Conservation (phyloP, 2,113 vertebrate genomes). For the Tragelaphus strepsiceros region DNA sequence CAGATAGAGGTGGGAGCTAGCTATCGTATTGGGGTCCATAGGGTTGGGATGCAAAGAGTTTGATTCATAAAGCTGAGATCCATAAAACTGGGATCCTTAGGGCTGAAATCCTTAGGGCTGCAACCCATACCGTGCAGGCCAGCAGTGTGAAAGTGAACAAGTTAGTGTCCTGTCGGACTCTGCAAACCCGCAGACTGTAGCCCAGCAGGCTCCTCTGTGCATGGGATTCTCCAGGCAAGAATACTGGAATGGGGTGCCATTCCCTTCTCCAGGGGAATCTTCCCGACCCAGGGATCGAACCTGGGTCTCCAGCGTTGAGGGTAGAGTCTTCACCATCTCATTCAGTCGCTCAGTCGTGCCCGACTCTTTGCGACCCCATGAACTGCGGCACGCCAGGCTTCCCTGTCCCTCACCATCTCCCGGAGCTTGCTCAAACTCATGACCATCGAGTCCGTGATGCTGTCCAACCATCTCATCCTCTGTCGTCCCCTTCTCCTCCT, state of each 20-base stretch:
- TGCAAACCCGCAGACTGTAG: not conserved
- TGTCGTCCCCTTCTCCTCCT: not conserved
- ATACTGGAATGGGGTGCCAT: not conserved
- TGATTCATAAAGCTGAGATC: not conserved
- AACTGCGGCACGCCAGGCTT: not conserved
- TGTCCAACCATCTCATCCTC: not conserved
- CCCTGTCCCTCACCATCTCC: not conserved
- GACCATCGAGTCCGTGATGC: accelerated
- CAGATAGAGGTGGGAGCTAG: accelerated
- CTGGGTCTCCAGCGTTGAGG: accelerated
- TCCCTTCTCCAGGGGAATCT: not conserved
- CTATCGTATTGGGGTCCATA: accelerated
- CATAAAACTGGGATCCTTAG: not conserved
- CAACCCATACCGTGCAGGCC: accelerated
- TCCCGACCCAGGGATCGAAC: not conserved
- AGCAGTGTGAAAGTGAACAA: not conserved
- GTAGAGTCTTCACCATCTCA: not conserved
- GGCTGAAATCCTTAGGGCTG: not conserved
- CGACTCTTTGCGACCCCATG: not conserved
- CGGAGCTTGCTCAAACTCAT: accelerated
- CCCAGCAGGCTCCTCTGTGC: not conserved
- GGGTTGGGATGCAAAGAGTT: not conserved
- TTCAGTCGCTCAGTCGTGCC: not conserved
- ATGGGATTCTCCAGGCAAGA: not conserved
- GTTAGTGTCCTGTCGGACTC: accelerated